phyloP scores from a whole-genome alignment of 2,888 invertebrate species.

The Leptodirus hochenwartii region DNA sequence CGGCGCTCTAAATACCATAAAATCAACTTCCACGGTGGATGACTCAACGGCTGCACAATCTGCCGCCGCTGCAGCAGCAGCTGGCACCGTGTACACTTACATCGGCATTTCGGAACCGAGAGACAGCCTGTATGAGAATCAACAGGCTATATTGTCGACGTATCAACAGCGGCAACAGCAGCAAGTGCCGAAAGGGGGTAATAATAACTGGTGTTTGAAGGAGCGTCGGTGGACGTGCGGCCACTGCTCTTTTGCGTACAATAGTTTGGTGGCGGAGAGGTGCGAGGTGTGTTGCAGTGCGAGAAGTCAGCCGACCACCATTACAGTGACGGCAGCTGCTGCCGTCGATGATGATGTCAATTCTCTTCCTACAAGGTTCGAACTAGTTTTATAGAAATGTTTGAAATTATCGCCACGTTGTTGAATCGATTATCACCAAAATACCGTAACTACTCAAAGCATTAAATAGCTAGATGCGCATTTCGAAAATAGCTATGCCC shows the following conservation, averaged over 20 bases:
- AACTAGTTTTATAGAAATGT: too few relatives aligned
- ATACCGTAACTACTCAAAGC: too few relatives aligned
- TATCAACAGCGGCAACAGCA: too few relatives aligned
- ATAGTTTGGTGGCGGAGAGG: constrained; percentile 57
- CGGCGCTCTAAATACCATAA: constrained; percentile 20
- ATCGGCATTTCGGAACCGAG: constrained; percentile 26
- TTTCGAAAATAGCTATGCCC: too few relatives aligned
- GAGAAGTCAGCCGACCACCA: constrained; percentile 44
- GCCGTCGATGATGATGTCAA: constrained; percentile 11
- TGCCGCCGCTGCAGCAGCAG: constrained; percentile 13
- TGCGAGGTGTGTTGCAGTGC: constrained; percentile 70
- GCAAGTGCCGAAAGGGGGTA: too few relatives aligned
- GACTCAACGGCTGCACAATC: too few relatives aligned
- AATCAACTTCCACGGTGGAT: too few relatives aligned
- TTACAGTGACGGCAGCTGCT: constrained; percentile 44
- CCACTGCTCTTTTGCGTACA: constrained; percentile 77
- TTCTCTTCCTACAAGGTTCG: not conserved
- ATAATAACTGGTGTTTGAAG: constrained; percentile 20
- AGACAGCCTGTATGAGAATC: too few relatives aligned
- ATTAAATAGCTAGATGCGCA: too few relatives aligned
- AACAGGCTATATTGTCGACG: too few relatives aligned
- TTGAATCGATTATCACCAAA: too few relatives aligned
- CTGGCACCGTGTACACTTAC: constrained; percentile 23
- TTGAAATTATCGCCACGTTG: too few relatives aligned
- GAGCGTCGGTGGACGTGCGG: constrained; percentile 71